These are phyloP conservation scores for Aethes cnicana DNA, from an alignment of 2,888 invertebrate species.

Conservation along the genomic window DNA sequence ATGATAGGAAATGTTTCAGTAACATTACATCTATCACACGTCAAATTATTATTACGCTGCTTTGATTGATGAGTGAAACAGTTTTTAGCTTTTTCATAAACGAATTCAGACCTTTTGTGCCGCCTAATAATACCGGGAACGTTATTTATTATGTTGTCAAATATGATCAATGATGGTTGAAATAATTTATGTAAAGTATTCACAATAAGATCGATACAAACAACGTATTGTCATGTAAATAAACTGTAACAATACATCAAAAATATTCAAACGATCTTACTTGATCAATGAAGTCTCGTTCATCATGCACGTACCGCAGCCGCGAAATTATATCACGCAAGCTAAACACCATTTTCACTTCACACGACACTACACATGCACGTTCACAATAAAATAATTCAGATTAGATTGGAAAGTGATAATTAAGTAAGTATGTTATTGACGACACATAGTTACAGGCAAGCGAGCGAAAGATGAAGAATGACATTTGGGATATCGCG, in stretches of 20 bases:
- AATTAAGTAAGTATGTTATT: conserved; percentile 34
- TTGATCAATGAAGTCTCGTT: conserved; percentile 53
- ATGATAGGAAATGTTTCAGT: conserved; percentile 14
- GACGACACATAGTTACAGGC: conserved; percentile 38
- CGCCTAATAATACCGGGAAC: conserved; percentile 25
- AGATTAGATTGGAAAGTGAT: conserved; percentile 29
- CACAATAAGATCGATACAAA: conserved; percentile 20
- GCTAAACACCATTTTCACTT: conserved; percentile 66
- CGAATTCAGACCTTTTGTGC: conserved; percentile 29
- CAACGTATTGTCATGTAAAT: conserved; percentile 20
- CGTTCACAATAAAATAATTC: conserved; percentile 35
- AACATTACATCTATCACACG: conserved; percentile 28
- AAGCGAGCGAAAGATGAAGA: conserved; percentile 33
- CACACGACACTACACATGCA: conserved; percentile 37
- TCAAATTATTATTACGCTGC: conserved; percentile 30
- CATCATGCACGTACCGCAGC: conserved; percentile 66
- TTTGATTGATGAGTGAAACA: conserved; percentile 29
- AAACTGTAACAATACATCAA: conserved; percentile 18
- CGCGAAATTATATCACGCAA: conserved; percentile 67
- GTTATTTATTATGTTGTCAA: conserved; percentile 31
- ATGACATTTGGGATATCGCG: conserved; percentile 28
- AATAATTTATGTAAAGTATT: conserved; percentile 27
- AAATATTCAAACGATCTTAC: conserved; percentile 28
- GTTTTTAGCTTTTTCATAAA: conserved; percentile 30
- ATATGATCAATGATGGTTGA: conserved; percentile 25